Base-by-base conservation (phyloP, 2,888 invertebrate genomes). In the Ectobius pallidus region DNA sequence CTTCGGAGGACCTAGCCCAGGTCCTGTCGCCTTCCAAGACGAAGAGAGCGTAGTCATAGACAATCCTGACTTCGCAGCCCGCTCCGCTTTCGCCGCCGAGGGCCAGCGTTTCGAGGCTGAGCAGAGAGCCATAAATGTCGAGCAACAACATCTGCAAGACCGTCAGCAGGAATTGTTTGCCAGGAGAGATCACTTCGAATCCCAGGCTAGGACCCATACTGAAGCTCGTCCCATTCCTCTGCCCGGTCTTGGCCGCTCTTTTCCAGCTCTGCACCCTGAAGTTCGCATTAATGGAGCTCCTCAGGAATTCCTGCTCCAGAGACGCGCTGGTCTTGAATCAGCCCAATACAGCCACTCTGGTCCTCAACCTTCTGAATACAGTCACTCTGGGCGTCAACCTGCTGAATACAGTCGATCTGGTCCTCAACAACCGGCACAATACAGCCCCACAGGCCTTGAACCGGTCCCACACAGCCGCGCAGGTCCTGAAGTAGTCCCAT, bases 1-100 rank as follows among this genome's bases (percentile, higher is more conserved):
- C 42, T 62, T 73, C 46, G 74, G 65, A 42, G 62, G 71, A 63
- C 67, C 61, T 39, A 39, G 25, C n/a, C 74, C 73, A 77, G 42
- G 75, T 76, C 20, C 73, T 22, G 72, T 76, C 18, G 70, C 77
- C 18, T 75, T 73, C 68, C 73, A 73, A 22, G 80, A 80, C 68
- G 78, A 80, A 27, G 83, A 83, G 49, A 79, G 80, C 22, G 79
- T 82, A 0, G 79, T 81, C 16, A 78, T 83, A 0, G 83, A 83
- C 6, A 82, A 82, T 73, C 78, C 81, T n/a, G 80, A 82, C 22
- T 81, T 82, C 76, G 44, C 73, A 11, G 78, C 83, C 63, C 78
- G 81, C 16, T 82, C 83, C 52, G 20, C 61, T 2, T 16, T 62
- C 9, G 18, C 42, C 32, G 39, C 69, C 42, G 70, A 46, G 61